A percentile compares a stretch with the other conserved stretches of the same genome.
These are phyloP conservation scores for Cheilosia variabilis DNA, from an alignment of 2,888 invertebrate genomes.

Conservation along the genomic window DNA sequence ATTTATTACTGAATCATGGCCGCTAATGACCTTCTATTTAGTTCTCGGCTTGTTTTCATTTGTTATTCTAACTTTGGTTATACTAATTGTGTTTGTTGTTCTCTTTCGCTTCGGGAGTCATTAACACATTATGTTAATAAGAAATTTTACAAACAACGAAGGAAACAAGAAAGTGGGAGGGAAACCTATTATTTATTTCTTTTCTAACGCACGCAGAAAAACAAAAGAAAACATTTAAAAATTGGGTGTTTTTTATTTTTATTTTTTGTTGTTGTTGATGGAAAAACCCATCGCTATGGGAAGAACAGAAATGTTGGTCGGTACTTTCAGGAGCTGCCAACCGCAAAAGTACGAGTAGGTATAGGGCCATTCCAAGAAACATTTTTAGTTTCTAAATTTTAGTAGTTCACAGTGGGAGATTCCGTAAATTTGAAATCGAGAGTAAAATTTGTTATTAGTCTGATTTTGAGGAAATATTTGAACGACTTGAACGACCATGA, in stretches of 20 bases:
- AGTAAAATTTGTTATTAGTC: no score
- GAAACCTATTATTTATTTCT: not conserved
- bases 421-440: no score
- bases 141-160: not conserved
- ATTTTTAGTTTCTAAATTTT: no score
- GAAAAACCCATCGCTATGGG: constrained; percentile 31
- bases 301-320: not conserved
- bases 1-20: constrained; percentile 39
- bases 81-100: constrained; percentile 18
- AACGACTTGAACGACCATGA: not conserved
- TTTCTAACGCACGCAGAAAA: not conserved
- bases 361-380: no score
- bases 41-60: not conserved
- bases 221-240: not conserved
- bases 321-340: not conserved
- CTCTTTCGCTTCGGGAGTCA: constrained; percentile 9
- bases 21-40: constrained; percentile 41
- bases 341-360: not conserved
- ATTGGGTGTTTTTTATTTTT: not conserved
- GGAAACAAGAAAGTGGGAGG: not conserved
- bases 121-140: constrained; percentile 11
- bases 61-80: not conserved
- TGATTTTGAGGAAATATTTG: not conserved
- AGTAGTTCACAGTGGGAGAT: no score
- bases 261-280: not conserved